These are phyloP conservation scores for Karalla daura DNA, from an alignment of 2,797 vertebrate genomes.

Conservation along the genomic window DNA sequence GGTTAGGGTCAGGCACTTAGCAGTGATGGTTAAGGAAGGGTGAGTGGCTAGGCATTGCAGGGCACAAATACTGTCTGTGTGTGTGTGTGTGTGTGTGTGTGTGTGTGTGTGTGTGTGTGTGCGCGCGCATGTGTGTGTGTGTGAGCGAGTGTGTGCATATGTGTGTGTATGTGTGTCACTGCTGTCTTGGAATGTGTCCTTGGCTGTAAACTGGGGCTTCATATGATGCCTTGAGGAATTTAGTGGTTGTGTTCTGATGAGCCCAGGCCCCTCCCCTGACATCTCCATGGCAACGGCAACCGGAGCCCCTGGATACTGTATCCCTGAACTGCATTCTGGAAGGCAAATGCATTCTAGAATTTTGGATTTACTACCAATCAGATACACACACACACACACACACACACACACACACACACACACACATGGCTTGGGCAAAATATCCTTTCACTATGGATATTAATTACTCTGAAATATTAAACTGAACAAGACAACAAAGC, in stretches of 20 bases:
- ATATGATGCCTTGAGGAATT: constrained; percentile 71
- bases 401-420: constrained; percentile 9
- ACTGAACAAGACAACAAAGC: background rate
- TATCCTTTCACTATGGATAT: background rate
- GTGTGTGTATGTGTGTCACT: constrained; percentile 15
- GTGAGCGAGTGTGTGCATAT: background rate
- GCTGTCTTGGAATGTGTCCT: constrained; percentile 73
- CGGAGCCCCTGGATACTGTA: constrained; percentile 65
- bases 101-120: constrained; percentile 27
- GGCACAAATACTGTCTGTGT: too few relatives aligned
- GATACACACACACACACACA: constrained; percentile 23
- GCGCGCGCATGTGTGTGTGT: constrained; percentile 6
- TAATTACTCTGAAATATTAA: constrained; percentile 10
- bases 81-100: background rate
- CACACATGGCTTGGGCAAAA: background rate
- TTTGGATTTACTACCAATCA: constrained; percentile 48
- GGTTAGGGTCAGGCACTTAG: too few relatives aligned
- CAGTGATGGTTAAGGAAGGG: too few relatives aligned
- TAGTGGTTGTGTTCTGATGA: constrained; percentile 52
- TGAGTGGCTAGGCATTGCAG: too few relatives aligned
- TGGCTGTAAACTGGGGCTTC: constrained; percentile 72
- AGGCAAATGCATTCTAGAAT: constrained; percentile 36
- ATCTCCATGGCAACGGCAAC: constrained; percentile 74
- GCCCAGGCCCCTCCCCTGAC: constrained; percentile 39
- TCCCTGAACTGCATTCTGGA: constrained; percentile 58